phyloP scores from a whole-genome alignment of 2,888 invertebrate genomes.

The Trichopria drosophilae region DNA sequence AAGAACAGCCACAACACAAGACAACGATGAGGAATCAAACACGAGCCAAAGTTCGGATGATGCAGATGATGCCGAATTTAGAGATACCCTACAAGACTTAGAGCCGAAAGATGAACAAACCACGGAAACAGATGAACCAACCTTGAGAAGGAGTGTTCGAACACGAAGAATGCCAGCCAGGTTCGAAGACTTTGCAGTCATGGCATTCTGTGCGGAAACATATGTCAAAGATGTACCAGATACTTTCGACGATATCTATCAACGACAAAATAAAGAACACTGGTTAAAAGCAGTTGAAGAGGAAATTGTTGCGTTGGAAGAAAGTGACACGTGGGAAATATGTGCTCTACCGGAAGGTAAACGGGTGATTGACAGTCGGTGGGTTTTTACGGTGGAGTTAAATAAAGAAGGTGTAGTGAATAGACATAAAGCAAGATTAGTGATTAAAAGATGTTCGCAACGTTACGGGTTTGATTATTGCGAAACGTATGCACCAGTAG shows the following conservation, averaged over 20 bases:
- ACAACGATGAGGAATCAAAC: too few relatives aligned
- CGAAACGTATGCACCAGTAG: conserved; percentile 44
- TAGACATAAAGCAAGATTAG: conserved; percentile 40
- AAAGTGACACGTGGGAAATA: conserved; percentile 36
- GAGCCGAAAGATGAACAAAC: too few relatives aligned
- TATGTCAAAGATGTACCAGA: too few relatives aligned
- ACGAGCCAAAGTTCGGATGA: too few relatives aligned
- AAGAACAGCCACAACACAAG: too few relatives aligned
- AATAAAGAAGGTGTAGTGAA: conserved; percentile 29
- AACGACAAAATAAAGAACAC: conserved; percentile 17
- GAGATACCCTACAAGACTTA: too few relatives aligned
- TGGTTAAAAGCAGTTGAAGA: conserved; percentile 35
- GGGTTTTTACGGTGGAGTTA: conserved; percentile 39
- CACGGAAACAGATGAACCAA: too few relatives aligned
- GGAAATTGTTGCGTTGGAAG: conserved; percentile 34
- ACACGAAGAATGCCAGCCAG: neutral
- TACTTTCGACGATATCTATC: conserved; percentile 21
- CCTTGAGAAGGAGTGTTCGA: neutral
- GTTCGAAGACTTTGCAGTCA: conserved; percentile 16
- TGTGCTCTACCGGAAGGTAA: conserved; percentile 25
- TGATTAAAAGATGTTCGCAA: conserved; percentile 39
- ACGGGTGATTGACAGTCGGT: conserved; percentile 32
- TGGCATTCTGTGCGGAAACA: conserved; percentile 26
- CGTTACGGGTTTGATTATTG: conserved; percentile 38
- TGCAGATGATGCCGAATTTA: too few relatives aligned